Evolutionary conservation across 2,888 invertebrate genomes (phyloP).

Genomic region (Cryptops parisi): DNA sequence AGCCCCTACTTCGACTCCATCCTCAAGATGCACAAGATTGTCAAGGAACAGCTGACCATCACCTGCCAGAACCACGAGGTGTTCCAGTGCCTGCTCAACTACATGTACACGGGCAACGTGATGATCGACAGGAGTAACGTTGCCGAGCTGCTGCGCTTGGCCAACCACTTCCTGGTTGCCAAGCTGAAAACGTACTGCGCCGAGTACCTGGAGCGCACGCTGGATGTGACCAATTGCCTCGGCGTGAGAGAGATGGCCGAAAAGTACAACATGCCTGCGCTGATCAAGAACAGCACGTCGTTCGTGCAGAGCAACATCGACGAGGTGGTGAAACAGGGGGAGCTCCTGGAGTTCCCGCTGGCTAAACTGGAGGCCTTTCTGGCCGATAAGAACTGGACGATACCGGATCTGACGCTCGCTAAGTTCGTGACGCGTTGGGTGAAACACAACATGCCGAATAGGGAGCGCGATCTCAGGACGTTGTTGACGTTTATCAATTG

Average conservation of each 20-base stretch:
- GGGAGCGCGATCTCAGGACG: constrained; percentile 42
- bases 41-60: constrained; percentile 41
- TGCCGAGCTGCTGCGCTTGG: constrained; percentile 43
- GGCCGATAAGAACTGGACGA: constrained; percentile 36
- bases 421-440: constrained; percentile 42
- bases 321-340: constrained; percentile 40
- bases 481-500: constrained; percentile 39
- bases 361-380: constrained; percentile 39
- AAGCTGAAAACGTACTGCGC: constrained; percentile 47
- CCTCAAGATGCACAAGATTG: constrained; percentile 37
- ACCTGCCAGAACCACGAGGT: constrained; percentile 43
- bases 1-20: constrained; percentile 50
- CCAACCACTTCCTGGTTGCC: constrained; percentile 46
- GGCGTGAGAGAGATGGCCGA: constrained; percentile 45
- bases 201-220: constrained; percentile 45
- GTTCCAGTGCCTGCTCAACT: constrained; percentile 44
- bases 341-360: constrained; percentile 38
- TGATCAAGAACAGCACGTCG: constrained; percentile 41
- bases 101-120: constrained; percentile 49
- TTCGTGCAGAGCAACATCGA: constrained; percentile 41
- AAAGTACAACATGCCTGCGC: constrained; percentile 42
- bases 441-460: constrained; percentile 33
- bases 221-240: constrained; percentile 46
- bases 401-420: constrained; percentile 32
- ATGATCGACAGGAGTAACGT: constrained; percentile 45